Evolutionary conservation across 1,140 invertebrate genomes (phyloP), one percentile per base, ranked within the genome.

Genomic region (Plectrocnemia conspersa): DNA sequence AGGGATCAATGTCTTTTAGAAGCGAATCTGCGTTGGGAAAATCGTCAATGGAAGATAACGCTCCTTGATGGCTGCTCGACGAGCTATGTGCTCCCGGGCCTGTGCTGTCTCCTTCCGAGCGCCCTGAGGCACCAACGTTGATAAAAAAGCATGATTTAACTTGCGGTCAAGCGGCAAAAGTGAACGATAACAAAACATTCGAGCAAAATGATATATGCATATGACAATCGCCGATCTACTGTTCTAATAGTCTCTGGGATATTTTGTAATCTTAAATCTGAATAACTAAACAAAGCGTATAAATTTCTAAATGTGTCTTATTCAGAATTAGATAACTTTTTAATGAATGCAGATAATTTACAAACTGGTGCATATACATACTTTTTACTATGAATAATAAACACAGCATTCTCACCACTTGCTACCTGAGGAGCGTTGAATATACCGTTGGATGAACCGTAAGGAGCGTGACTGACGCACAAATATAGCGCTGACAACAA

Each of bases 1-100:
- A 68, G 47, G 71, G 71, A 63, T 76, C 73, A 62, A 75, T 68
- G 61, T 74, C 71, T 64, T 68, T 60, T 70, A 71, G 72, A 62
- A 58, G 56, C 64, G 59, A 35, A 46, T 74, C 73, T 7, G 71
- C 69, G 10, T 69, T 70, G 45, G 57, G 53, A 64, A 69, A 73
- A 67, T 75, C 73, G 36, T 75, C 73, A 45, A 69, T 67, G 41
- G 68, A 61, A 4, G 65, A 68, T 50, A 49, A 52, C 10, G 55
- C 45, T 33, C 59, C 59, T n/a, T 50, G 55, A 27, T 55, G 55
- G 35, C 55, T 58, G 55, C 56, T 50, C 21, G 52, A 44, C 16
- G 56, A 57, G 24, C 53, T 58, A 36, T 69, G 68, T n/a, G 64
- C 63, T 52, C 68, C 64, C 52, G 64, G 67, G 24, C 65, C 60